phyloP scores from a whole-genome alignment of 2,113 vertebrate species.

The Lepus europaeus region DNA sequence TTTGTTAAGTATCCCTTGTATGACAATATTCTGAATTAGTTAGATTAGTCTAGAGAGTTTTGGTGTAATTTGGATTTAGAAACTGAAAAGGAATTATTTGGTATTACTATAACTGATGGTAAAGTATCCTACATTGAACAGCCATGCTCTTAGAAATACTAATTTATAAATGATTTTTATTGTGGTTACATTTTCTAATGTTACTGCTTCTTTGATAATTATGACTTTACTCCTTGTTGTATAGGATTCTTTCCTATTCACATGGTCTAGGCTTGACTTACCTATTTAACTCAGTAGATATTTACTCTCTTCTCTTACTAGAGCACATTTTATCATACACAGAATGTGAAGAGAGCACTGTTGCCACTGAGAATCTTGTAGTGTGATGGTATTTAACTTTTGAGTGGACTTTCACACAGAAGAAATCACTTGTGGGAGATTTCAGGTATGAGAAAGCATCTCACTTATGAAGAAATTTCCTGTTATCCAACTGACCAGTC shows the following conservation, averaged over 20 bases:
- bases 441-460: constrained; percentile 73
- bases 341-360: constrained; percentile 35
- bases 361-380: constrained; percentile 37
- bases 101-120: not conserved
- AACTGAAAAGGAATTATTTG: constrained; percentile 35
- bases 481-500: constrained; percentile 76
- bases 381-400: constrained; percentile 43
- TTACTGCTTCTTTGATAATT: not conserved
- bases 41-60: constrained; percentile 19
- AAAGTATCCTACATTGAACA: constrained; percentile 20
- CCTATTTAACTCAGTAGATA: not conserved
- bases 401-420: constrained; percentile 63
- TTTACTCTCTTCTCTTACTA: constrained; percentile 29
- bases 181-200: constrained; percentile 76
- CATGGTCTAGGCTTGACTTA: constrained; percentile 2
- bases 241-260: not conserved
- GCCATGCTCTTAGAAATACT: not conserved
- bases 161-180: constrained; percentile 71
- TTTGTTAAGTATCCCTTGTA: not conserved
- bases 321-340: not conserved
- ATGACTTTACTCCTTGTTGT: not conserved
- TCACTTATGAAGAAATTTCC: constrained; percentile 65
- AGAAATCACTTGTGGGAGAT: constrained; percentile 59
- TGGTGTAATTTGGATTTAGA: constrained; percentile 42
- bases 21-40: constrained; percentile 9